Evolutionary conservation across 2,888 invertebrate species (phyloP), one percentile per base, ranked within the genome.

Genomic region (Cheilosia soror): DNA sequence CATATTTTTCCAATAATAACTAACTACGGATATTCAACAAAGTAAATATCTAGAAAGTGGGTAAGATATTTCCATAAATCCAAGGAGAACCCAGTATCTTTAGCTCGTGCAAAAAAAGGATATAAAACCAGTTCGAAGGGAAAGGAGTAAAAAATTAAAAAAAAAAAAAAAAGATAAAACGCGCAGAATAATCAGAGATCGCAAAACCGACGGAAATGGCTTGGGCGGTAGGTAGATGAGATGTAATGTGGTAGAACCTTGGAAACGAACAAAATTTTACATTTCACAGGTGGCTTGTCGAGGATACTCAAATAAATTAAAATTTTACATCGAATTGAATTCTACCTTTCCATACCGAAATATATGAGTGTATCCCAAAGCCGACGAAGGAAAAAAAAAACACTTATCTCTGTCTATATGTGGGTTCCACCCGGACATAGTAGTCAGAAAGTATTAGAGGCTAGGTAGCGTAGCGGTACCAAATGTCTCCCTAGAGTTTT

Each of bases 401-500:
- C 44, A 44, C 15, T 33, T n/a, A 65, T n/a, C 55, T 27, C 25
- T 37, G 27, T n/a, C n/a, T 31, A 29, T 68, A 51, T 31, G 47
- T 66, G 58, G 65, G 68, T 68, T 73, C 15, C 55, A 65, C 72
- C 68, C 49, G 47, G 44, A 47, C 62, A 55, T 37, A 47, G 40
- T 29, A 79, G 73, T 63, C 72, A 37, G 49, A 58, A 55, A 47
- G 72, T 69, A 79, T 84, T 84, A 79, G 80, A 73, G 60, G 27
- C n/a, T 60, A 62, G 68, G 51, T 68, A 51, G 51, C 68, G 66
- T 47, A 42, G 75, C 65, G 60, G 62, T 72, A 57, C 76, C 73
- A 78, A 82, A 86, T 86, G 82, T 86, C 86, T 86, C 86, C 86
- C 86, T 55, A 86, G 86, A 86, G 86, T 86, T 86, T 86, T 86